phyloP scores from a whole-genome alignment of 2,888 invertebrate genomes.

The Camptogramma bilineatum region DNA sequence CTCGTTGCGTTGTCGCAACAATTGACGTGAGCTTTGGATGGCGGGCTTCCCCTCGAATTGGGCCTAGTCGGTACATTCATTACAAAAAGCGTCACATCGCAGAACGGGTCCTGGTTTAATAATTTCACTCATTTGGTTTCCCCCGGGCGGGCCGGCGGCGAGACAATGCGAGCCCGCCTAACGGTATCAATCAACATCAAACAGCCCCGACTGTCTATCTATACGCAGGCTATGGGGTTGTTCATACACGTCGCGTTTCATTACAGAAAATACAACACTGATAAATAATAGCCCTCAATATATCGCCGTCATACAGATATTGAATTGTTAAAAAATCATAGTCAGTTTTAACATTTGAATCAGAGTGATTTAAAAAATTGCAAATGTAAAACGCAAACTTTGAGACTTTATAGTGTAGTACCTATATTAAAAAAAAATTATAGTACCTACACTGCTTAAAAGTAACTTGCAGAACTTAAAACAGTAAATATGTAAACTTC shows the following conservation, averaged over 20 bases:
- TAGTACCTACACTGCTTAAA: too few relatives aligned
- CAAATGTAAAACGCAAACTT: not conserved
- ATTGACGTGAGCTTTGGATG: slow-evolving; percentile 57
- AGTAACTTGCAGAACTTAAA: too few relatives aligned
- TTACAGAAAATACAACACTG: slow-evolving; percentile 36
- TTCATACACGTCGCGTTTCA: slow-evolving; percentile 50
- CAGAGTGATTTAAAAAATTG: not conserved
- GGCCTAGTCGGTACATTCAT: slow-evolving; percentile 70
- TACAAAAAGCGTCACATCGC: slow-evolving; percentile 83
- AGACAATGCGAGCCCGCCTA: slow-evolving; percentile 81
- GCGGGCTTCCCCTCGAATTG: slow-evolving; percentile 53
- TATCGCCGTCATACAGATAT: slow-evolving; percentile 41
- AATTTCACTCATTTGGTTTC: slow-evolving; percentile 82
- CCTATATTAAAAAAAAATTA: not conserved
- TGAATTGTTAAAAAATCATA: slow-evolving; percentile 17
- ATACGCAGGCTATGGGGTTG: slow-evolving; percentile 65
- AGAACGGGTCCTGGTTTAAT: slow-evolving; percentile 77
- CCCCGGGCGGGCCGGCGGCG: slow-evolving; percentile 65
- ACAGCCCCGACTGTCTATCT: slow-evolving; percentile 68
- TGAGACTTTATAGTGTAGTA: not conserved
- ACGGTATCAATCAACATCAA: slow-evolving; percentile 86
- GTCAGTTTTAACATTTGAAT: not conserved
- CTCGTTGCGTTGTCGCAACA: slow-evolving; percentile 53
- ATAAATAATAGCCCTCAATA: slow-evolving; percentile 34
- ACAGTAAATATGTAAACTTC: too few relatives aligned